Conservation (phyloP, 2,113 vertebrate genomes). For the Sinocyclocheilus rhinocerous region DNA sequence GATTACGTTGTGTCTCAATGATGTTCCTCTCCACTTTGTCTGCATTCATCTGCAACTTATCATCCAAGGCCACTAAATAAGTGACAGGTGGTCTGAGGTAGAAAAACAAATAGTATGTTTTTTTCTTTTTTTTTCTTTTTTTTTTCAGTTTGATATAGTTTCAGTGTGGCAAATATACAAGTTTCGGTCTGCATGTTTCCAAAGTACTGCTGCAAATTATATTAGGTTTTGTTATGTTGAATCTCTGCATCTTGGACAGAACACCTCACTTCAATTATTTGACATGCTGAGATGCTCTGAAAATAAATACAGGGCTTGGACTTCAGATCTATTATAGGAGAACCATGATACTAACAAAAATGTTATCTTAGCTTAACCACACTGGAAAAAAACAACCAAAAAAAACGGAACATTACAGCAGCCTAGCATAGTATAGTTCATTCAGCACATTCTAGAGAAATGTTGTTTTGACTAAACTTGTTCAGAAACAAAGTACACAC, state of each 20-base stretch:
- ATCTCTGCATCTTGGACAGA: not conserved
- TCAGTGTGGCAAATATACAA: not conserved
- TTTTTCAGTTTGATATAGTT: not conserved
- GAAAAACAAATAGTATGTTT: not conserved
- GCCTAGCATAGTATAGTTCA: not conserved
- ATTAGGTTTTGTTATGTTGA: not conserved
- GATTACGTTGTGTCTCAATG: constrained; percentile 85
- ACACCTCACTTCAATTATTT: not conserved
- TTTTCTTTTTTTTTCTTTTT: not conserved
- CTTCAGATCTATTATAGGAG: not conserved
- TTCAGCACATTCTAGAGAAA: not conserved
- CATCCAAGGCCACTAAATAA: constrained; percentile 84
- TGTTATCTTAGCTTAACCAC: not conserved
- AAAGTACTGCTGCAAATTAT: not conserved
- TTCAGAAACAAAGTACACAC: not conserved
- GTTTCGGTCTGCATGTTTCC: not conserved
- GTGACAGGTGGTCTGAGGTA: constrained; percentile 76
- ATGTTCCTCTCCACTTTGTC: constrained; percentile 96
- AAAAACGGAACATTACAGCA: not conserved
- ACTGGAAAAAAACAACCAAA: not conserved
- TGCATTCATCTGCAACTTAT: constrained; percentile 91
- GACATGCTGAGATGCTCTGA: not conserved
- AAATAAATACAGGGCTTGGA: not conserved
- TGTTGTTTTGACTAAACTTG: not conserved
- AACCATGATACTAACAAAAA: not conserved